Evolutionary conservation across 2,888 invertebrate genomes (phyloP).

Genomic region (Latheticus oryzae): DNA sequence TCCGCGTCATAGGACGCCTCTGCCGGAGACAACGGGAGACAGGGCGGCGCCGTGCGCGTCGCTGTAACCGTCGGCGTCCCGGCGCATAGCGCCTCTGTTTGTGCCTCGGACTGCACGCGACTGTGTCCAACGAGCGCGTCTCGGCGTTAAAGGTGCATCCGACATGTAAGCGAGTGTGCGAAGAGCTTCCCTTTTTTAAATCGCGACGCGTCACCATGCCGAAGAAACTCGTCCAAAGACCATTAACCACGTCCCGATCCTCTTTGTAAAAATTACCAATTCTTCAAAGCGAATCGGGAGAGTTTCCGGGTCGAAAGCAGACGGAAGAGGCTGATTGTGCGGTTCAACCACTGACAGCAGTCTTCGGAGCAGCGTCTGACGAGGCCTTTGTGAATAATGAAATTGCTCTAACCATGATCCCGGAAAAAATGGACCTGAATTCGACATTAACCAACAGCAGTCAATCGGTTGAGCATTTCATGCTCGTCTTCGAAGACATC

Average conservation of each 20-base stretch:
- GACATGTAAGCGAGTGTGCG: slow-evolving; percentile 23
- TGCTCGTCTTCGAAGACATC: slow-evolving; percentile 80
- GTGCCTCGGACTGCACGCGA: slow-evolving; percentile 66
- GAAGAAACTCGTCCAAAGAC: too few relatives aligned
- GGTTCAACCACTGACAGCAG: slow-evolving; percentile 45
- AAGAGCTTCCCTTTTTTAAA: background rate
- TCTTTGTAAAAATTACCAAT: too few relatives aligned
- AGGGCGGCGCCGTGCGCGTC: slow-evolving; percentile 63
- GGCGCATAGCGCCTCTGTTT: slow-evolving; percentile 58
- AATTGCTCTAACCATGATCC: slow-evolving; percentile 47
- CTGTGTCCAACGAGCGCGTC: slow-evolving; percentile 59
- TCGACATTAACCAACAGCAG: slow-evolving; percentile 39
- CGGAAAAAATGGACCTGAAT: slow-evolving; percentile 47
- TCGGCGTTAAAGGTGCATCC: slow-evolving; percentile 29
- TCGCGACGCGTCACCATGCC: slow-evolving; percentile 3
- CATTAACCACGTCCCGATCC: too few relatives aligned
- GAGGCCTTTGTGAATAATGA: slow-evolving; percentile 46
- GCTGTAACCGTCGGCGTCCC: slow-evolving; percentile 61
- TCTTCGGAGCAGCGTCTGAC: slow-evolving; percentile 44
- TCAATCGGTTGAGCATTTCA: slow-evolving; percentile 66
- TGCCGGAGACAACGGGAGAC: slow-evolving; percentile 54
- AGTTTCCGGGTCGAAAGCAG: slow-evolving; percentile 46
- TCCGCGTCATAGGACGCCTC: slow-evolving; percentile 49
- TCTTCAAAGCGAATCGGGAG: slow-evolving; percentile 4
- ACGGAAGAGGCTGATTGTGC: slow-evolving; percentile 51